Evolutionary conservation across 1,140 invertebrate genomes (phyloP).

Genomic region (Cydia strobilella): DNA sequence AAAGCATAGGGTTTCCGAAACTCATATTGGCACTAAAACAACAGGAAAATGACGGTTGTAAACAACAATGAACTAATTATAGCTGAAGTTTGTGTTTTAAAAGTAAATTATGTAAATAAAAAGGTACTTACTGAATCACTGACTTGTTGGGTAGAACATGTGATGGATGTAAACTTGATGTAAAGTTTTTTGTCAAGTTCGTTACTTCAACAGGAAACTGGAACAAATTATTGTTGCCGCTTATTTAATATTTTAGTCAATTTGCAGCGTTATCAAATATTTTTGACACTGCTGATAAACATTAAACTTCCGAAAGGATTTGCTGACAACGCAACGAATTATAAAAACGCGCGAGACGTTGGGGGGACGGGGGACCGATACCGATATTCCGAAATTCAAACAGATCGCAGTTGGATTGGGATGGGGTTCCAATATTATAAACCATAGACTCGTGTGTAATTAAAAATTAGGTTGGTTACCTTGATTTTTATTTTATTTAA

Average conservation of each 20-base stretch:
- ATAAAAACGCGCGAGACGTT: too few relatives aligned
- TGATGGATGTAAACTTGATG: neutral
- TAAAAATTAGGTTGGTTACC: too few relatives aligned
- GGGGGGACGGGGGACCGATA: neutral
- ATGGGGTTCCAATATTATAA: neutral
- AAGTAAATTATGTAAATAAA: neutral
- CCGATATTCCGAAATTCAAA: neutral
- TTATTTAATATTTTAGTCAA: neutral
- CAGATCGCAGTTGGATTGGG: neutral
- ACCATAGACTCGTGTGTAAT: neutral
- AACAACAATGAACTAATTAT: too few relatives aligned
- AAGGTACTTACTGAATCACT: neutral
- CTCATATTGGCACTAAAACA: constrained; percentile 1
- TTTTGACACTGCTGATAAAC: neutral
- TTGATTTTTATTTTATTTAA: too few relatives aligned
- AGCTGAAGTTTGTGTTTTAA: too few relatives aligned
- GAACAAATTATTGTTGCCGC: neutral
- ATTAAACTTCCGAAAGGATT: constrained; percentile 5
- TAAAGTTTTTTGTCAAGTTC: neutral
- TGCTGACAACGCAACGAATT: too few relatives aligned
- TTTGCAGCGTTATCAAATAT: neutral
- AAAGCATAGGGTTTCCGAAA: constrained; percentile 6
- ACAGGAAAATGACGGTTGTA: too few relatives aligned
- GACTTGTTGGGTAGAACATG: neutral
- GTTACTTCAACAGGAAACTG: neutral